These are phyloP conservation scores for Hippotragus niger DNA, from an alignment of 2,113 vertebrate genomes.

Conservation along the genomic window DNA sequence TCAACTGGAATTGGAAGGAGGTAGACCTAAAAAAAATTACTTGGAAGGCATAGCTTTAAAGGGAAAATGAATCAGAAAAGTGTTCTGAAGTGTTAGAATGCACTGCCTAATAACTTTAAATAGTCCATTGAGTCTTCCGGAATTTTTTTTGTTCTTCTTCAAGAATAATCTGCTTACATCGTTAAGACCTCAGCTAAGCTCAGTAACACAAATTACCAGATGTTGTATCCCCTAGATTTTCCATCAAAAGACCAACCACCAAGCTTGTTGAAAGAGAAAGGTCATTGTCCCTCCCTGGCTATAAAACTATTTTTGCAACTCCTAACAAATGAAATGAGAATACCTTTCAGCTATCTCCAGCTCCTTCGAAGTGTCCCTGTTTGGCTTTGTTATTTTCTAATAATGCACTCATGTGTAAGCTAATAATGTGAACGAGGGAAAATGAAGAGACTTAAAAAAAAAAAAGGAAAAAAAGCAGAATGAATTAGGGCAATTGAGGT, in stretches of 20 bases:
- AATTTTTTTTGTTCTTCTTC: conserved; percentile 88
- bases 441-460: conserved; percentile 83
- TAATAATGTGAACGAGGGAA: conserved; percentile 92
- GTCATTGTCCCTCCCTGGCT: conserved; percentile 87
- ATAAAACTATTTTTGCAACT: conserved; percentile 94
- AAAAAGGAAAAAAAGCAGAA: conserved; percentile 81
- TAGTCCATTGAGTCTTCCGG: conserved; percentile 87
- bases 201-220: conserved; percentile 98
- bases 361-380: conserved; percentile 81
- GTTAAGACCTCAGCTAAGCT: conserved; percentile 94
- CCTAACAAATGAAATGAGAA: conserved; percentile 89
- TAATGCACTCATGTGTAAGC: conserved; percentile 91
- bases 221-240: conserved; percentile 89
- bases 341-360: conserved; percentile 87
- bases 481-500: conserved; percentile 94
- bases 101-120: conserved; percentile 87
- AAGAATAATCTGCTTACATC: conserved; percentile 98
- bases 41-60: conserved; percentile 81
- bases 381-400: conserved; percentile 88
- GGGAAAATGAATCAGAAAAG: conserved; percentile 80
- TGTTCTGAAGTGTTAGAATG: conserved; percentile 81
- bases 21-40: conserved; percentile 76
- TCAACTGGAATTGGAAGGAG: conserved; percentile 71
- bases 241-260: conserved; percentile 89
- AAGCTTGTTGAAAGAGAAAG: conserved; percentile 89